Base-by-base conservation (phyloP, 1,140 invertebrate species). In the Aricia agestis region DNA sequence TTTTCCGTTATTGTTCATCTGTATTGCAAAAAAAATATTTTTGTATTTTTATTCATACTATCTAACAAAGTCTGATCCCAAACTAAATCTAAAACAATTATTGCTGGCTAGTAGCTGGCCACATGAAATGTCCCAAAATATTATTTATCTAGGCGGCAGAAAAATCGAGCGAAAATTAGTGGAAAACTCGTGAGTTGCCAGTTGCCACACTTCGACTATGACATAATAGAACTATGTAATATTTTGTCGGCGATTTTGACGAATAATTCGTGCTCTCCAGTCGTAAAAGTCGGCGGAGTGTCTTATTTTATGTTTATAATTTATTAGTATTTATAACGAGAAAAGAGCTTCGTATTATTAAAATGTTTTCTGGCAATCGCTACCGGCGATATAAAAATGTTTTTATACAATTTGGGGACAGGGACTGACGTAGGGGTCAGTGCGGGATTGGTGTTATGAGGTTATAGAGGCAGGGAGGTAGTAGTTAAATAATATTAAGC, bases 221-320 rank as follows among this genome's bases (percentile, higher is more conserved):
- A 52, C 45, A 9, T 15, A 13, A 11, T 13, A 52, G 11, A 52
- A 52, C 45, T 52, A 36, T 36, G 11, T 15, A 52, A 52, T 52
- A 52, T 52, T 52, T 52, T 63, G 15, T 63, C 59, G 18, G 18
- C 4, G 17, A 63, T 4, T 19, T 63, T 63, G 59, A 63, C 59
- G 11, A 63, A 63, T 63, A 19, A 52, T 52, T 52, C 45, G 45
- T 63, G 18, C 19, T 63, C 58, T 59, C 17, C 17, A 63, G 19
- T 19, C 59, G 18, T 63, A 63, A 63, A 63, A 4, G 59, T 63
- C 59, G 11, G 59, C 59, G 18, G 18, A 63, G 59, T 63, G 59
- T 63, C 17, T 63, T 63, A 19, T 19, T 19, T 19, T 19, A 63
- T 25, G 18, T 63, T 31, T 63, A 63, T 63, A 52, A 52, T 52